phyloP scores from a whole-genome alignment of 2,113 vertebrate species.

The Percina caprodes region DNA sequence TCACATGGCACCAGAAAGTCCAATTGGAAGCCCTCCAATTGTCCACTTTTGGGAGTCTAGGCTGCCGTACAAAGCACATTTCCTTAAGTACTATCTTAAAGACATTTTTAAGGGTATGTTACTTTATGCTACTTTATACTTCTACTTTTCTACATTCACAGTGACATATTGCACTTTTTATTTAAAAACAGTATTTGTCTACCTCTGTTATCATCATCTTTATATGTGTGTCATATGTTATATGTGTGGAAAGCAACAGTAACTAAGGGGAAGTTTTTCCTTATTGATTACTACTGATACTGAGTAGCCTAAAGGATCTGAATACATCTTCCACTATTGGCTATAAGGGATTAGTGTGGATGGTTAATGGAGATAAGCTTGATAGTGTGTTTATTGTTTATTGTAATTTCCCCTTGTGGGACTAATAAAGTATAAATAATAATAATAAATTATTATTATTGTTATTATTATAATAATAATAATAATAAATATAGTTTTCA shows the following conservation, averaged over 20 bases:
- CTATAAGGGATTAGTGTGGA: background rate
- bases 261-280: background rate
- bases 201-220: background rate
- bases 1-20: constrained; percentile 18
- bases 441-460: background rate
- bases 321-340: background rate
- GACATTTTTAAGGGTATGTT: background rate
- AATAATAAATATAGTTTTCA: background rate
- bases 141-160: background rate
- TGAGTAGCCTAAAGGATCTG: background rate
- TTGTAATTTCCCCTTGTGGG: too few relatives aligned
- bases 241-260: background rate
- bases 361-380: background rate
- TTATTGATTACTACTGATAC: background rate
- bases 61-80: constrained; percentile 1
- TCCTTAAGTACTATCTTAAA: background rate
- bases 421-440: too few relatives aligned
- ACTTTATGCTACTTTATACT: background rate
- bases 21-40: background rate
- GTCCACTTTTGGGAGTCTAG: constrained; percentile 14
- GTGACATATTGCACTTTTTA: background rate
- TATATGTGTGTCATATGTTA: background rate
- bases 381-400: background rate
- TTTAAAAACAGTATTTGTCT: background rate
- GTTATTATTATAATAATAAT: too few relatives aligned